Evolutionary conservation across 1,140 invertebrate genomes (phyloP).

Genomic region (Sitodiplosis mosellana): DNA sequence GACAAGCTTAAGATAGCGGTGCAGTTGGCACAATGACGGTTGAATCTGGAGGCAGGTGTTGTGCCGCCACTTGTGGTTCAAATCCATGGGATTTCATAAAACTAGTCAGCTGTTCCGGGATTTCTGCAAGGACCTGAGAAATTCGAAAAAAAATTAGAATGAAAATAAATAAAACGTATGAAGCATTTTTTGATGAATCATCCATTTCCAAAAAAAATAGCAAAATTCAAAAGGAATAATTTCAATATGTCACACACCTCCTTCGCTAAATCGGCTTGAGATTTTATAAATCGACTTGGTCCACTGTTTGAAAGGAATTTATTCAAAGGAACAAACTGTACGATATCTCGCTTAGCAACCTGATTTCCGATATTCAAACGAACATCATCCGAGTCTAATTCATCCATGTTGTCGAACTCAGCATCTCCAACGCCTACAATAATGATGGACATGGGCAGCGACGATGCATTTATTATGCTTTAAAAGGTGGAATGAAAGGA

Average conservation of each 20-base stretch:
- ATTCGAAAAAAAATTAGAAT: too few relatives aligned
- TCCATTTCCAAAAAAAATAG: too few relatives aligned
- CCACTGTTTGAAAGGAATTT: not conserved
- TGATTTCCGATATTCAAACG: not conserved
- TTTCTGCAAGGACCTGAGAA: not conserved
- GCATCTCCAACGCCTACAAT: not conserved
- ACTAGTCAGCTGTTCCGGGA: not conserved
- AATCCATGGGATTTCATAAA: not conserved
- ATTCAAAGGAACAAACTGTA: not conserved
- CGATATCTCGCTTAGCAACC: not conserved
- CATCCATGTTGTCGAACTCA: not conserved
- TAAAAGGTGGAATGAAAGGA: not conserved
- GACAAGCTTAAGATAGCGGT: not conserved
- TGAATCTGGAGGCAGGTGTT: not conserved
- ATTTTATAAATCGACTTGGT: not conserved
- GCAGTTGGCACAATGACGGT: not conserved
- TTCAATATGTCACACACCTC: too few relatives aligned
- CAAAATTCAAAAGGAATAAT: too few relatives aligned
- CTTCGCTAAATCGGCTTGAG: not conserved
- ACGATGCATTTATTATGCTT: not conserved
- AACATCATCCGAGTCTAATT: not conserved
- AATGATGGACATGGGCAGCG: too few relatives aligned
- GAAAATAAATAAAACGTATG: too few relatives aligned
- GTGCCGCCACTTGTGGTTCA: not conserved
- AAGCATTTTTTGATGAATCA: too few relatives aligned